Evolutionary conservation across 2,797 vertebrate genomes (phyloP).

Genomic region (Cirrhinus mrigala): DNA sequence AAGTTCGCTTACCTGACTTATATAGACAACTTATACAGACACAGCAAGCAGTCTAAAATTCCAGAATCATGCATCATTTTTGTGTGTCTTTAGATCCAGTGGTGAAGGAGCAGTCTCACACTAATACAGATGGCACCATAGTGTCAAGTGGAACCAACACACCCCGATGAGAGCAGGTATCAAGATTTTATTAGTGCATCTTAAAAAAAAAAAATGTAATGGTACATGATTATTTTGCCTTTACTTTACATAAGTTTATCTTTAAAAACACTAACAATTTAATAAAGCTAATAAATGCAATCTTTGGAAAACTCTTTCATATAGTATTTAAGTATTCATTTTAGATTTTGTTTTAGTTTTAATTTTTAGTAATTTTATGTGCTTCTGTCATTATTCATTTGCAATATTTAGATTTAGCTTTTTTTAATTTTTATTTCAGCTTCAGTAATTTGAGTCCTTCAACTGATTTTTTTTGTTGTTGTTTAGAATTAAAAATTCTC

Average conservation of each 20-base stretch:
- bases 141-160: slow-evolving; percentile 81
- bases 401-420: not conserved
- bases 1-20: slow-evolving; percentile 49
- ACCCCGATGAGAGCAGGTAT: slow-evolving; percentile 81
- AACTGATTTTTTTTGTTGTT: too few relatives aligned
- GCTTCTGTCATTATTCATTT: not conserved
- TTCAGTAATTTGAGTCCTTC: not conserved
- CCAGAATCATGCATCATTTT: not conserved
- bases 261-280: not conserved
- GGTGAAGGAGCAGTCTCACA: slow-evolving; percentile 80
- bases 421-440: not conserved
- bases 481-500: too few relatives aligned
- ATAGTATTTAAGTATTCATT: not conserved
- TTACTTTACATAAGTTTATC: not conserved
- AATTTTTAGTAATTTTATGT: not conserved
- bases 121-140: slow-evolving; percentile 79
- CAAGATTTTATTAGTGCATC: not conserved
- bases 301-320: not conserved
- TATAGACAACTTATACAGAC: not conserved
- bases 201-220: not conserved
- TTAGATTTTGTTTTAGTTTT: not conserved
- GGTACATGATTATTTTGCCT: not conserved
- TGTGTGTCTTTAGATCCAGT: slow-evolving; percentile 74
- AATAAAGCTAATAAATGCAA: not conserved
- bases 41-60: not conserved